These are phyloP conservation scores for Leptinotarsa rubiginosa DNA, from an alignment of 2,888 invertebrate species.

Conservation along the genomic window DNA sequence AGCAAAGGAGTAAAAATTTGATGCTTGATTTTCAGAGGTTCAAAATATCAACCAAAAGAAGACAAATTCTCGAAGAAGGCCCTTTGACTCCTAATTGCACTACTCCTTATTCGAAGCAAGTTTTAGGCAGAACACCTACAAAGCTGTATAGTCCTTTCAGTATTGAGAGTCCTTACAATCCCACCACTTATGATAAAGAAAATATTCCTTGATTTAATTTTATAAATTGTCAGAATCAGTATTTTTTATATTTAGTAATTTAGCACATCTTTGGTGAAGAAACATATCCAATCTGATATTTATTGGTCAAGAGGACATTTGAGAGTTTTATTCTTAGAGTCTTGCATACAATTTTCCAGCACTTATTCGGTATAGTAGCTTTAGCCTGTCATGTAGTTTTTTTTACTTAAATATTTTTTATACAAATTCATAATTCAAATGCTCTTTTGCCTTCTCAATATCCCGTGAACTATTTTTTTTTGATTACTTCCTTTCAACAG, in stretches of 20 bases:
- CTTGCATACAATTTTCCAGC: no score
- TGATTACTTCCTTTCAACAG: no score
- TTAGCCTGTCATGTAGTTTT: no score
- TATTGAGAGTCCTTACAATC: slow-evolving; percentile 75
- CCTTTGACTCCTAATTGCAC: slow-evolving; percentile 66
- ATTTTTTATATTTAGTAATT: background rate
- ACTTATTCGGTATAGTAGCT: no score
- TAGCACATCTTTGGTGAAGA: background rate
- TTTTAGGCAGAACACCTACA: slow-evolving; percentile 77
- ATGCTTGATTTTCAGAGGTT: slow-evolving; percentile 65
- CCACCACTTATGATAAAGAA: slow-evolving; percentile 55
- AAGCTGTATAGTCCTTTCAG: slow-evolving; percentile 82
- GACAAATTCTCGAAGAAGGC: slow-evolving; percentile 70
- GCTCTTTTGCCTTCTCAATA: no score
- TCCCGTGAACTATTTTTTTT: no score
- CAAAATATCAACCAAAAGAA: slow-evolving; percentile 69
- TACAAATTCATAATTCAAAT: no score
- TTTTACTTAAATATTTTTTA: no score
- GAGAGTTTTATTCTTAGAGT: no score
- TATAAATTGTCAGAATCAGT: background rate
- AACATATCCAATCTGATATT: no score
- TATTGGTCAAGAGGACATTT: no score
- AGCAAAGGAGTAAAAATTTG: no score
- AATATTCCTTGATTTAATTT: slow-evolving; percentile 43
- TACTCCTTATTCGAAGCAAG: slow-evolving; percentile 67